Conservation (phyloP, 2,888 invertebrate genomes). For the Aphidoletes aphidimyza region DNA sequence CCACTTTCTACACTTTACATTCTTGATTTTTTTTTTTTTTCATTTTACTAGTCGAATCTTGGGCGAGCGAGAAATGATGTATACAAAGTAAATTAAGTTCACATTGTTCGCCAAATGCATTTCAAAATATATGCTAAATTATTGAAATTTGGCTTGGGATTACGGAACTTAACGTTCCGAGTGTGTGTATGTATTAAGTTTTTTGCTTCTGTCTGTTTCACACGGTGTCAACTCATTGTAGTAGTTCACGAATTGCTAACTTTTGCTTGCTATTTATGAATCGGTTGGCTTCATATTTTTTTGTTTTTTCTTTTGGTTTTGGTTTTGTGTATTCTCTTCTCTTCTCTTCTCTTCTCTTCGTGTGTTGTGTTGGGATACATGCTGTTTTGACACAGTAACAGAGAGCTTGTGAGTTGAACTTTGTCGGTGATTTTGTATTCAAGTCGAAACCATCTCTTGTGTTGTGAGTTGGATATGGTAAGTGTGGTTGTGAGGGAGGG, state of each 20-base stretch:
- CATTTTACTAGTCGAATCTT: too few species aligned
- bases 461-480: too few species aligned
- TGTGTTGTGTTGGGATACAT: too few species aligned
- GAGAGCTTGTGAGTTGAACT: too few species aligned
- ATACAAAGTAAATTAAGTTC: neutral
- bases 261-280: neutral
- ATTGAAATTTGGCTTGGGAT: conserved; percentile 24
- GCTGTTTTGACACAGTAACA: too few species aligned
- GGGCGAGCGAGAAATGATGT: neutral
- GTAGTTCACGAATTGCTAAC: neutral
- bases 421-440: too few species aligned
- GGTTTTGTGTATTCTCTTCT: too few species aligned
- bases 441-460: too few species aligned
- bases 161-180: neutral
- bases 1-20: neutral
- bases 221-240: conserved; percentile 26
- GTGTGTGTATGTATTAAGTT: conserved; percentile 10
- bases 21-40: neutral
- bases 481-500: too few species aligned
- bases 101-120: neutral
- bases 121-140: conserved; percentile 11
- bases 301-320: too few species aligned
- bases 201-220: conserved; percentile 19
- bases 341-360: too few species aligned
- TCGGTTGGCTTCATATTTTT: too few species aligned